Percentiles rank a stretch among this genome's conserved stretches.
phyloP scores from a whole-genome alignment of 1,140 invertebrate species.

The Idris sp. region DNA sequence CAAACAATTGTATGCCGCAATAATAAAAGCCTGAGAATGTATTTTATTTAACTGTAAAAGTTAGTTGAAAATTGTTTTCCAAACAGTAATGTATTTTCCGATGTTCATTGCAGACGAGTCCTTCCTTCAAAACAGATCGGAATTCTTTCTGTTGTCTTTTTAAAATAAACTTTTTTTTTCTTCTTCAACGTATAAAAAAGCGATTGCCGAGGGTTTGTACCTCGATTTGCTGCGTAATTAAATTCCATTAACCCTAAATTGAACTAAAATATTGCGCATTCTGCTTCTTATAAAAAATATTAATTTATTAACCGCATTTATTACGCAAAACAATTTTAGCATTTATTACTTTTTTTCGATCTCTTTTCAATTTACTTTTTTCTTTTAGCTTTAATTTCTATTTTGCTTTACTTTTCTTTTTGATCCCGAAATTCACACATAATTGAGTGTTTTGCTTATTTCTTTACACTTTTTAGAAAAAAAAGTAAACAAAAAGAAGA shows the following conservation, averaged over 20 bases:
- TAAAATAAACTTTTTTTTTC: constrained; percentile 35
- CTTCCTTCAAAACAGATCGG: constrained; percentile 19
- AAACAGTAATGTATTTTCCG: constrained; percentile 42
- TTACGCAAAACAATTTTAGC: background rate
- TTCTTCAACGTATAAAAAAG: constrained; percentile 23
- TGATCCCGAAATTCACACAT: no score
- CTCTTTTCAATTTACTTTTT: background rate
- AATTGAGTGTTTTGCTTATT: no score
- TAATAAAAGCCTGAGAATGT: constrained; percentile 16
- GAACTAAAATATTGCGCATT: no score
- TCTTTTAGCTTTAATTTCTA: constrained; percentile 16
- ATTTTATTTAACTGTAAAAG: constrained; percentile 33
- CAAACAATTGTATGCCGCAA: constrained; percentile 11
- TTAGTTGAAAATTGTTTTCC: constrained; percentile 23
- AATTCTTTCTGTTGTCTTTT: constrained; percentile 56
- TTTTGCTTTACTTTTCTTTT: no score
- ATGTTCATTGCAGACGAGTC: constrained; percentile 11
- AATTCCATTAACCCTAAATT: constrained; percentile 49
- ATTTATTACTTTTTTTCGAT: no score
- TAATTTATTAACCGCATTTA: constrained; percentile 21
- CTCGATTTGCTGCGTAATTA: constrained; percentile 48
- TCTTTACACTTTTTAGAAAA: background rate
- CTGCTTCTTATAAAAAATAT: no score
- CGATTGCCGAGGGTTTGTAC: constrained; percentile 40
- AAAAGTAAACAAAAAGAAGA: no score